Evolutionary conservation across 2,888 invertebrate species (phyloP).

Genomic region (Colostygia pectinataria): DNA sequence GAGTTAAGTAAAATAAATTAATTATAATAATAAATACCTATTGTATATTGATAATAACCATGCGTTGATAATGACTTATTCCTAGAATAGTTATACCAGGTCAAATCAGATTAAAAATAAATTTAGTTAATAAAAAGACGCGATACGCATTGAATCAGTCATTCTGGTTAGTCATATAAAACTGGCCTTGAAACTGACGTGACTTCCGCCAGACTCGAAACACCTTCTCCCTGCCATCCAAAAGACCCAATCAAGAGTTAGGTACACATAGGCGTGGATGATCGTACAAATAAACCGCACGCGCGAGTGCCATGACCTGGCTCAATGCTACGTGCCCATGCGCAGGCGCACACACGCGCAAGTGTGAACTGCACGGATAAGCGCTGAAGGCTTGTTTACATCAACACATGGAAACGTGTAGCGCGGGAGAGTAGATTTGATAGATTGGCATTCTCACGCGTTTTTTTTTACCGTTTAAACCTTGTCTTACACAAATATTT

Average conservation of each 20-base stretch:
- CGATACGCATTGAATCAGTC: too few species aligned
- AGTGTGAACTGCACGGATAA: conserved; percentile 34
- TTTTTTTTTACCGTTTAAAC: too few species aligned
- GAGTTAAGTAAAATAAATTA: too few species aligned
- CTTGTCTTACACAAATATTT: too few species aligned
- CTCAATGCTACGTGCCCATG: conserved; percentile 69
- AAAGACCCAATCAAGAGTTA: conserved; percentile 35
- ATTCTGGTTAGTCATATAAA: too few species aligned
- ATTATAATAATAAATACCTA: too few species aligned
- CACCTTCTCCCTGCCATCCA: conserved; percentile 20
- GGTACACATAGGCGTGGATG: conserved; percentile 40
- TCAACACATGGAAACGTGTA: conserved; percentile 58
- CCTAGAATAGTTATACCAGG: too few species aligned
- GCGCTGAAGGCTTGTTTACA: conserved; percentile 65
- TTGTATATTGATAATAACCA: too few species aligned
- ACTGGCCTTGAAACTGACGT: conserved; percentile 26
- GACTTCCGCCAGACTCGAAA: conserved; percentile 8
- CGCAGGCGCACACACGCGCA: conserved; percentile 29
- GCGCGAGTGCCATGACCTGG: conserved; percentile 79
- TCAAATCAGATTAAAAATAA: too few species aligned
- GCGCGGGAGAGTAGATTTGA: conserved; percentile 44
- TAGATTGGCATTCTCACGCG: conserved; percentile 41
- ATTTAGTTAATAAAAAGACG: too few species aligned
- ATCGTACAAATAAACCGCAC: conserved; percentile 59
- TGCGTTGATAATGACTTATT: too few species aligned